Evolutionary conservation across 2,888 invertebrate species (phyloP).

Genomic region (Phasia obesa): DNA sequence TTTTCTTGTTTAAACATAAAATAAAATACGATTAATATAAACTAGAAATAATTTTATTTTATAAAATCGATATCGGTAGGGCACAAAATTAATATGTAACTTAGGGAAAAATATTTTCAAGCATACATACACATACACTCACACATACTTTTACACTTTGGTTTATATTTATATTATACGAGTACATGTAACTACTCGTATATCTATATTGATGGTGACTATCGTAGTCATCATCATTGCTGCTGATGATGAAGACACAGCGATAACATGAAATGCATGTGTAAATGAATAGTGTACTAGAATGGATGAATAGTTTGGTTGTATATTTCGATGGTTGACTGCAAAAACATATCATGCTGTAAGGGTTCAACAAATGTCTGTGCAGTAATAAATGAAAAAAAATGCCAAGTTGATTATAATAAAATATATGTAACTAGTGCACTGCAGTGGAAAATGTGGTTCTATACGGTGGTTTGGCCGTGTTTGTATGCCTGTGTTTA

Average conservation of each 20-base stretch:
- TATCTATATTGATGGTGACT: slow-evolving; percentile 1
- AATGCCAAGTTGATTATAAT: slow-evolving; percentile 54
- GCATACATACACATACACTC: too few relatives aligned
- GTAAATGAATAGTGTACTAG: slow-evolving; percentile 18
- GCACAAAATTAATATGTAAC: slow-evolving; percentile 7
- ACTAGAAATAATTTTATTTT: neutral
- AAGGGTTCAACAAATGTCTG: neutral
- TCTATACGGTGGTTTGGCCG: neutral
- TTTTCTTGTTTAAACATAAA: neutral
- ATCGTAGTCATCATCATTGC: neutral
- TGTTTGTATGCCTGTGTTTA: neutral
- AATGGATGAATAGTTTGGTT: slow-evolving; percentile 35
- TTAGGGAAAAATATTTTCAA: too few relatives aligned
- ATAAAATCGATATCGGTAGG: neutral
- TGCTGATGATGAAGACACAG: slow-evolving; percentile 24
- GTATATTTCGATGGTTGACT: slow-evolving; percentile 35
- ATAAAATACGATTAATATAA: neutral
- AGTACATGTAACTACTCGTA: too few relatives aligned
- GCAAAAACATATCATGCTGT: slow-evolving; percentile 33
- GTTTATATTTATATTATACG: too few relatives aligned
- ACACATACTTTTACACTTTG: neutral
- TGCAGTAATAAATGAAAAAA: slow-evolving; percentile 13
- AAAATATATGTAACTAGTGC: slow-evolving; percentile 64
- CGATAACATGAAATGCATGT: slow-evolving; percentile 25
- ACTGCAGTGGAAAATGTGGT: slow-evolving; percentile 61